Percentiles rank a stretch among this genome's conserved stretches.
phyloP scores from a whole-genome alignment of 1,140 invertebrate species.

The Drosophila elegans region DNA sequence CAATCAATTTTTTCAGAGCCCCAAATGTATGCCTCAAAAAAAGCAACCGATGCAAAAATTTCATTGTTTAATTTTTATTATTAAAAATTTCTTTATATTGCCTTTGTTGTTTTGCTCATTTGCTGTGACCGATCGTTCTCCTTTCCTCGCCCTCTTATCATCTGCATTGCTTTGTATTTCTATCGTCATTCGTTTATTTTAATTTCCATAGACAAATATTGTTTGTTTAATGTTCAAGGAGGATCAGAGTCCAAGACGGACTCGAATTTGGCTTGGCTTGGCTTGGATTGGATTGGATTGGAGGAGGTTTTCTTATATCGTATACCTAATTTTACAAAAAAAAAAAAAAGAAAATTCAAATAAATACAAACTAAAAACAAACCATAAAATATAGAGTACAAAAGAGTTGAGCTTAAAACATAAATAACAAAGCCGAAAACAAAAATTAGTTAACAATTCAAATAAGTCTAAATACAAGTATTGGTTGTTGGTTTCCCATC shows the following conservation, averaged over 20 bases:
- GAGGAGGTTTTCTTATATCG: conserved; percentile 17
- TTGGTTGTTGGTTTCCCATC: conserved; percentile 4
- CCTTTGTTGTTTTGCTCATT: conserved; percentile 66
- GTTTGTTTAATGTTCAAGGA: conserved; percentile 23
- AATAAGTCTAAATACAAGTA: conserved; percentile 31
- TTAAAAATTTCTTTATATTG: conserved; percentile 80
- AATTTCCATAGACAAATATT: conserved; percentile 66
- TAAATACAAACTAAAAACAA: conserved; percentile 27
- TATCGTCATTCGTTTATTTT: conserved; percentile 47
- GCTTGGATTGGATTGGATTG: conserved; percentile 13
- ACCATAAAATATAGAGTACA: conserved; percentile 10
- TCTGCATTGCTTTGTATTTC: conserved; percentile 28
- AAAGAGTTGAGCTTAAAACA: conserved; percentile 56
- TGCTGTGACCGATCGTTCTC: conserved; percentile 30
- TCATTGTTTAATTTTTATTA: conserved; percentile 73
- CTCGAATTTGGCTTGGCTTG: conserved; percentile 22
- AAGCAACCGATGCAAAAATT: neutral
- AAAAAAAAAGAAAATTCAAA: conserved; percentile 8
- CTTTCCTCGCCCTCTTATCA: conserved; percentile 11
- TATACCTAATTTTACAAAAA: conserved; percentile 27
- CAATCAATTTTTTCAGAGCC: neutral
- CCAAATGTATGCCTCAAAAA: neutral
- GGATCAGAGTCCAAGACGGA: conserved; percentile 13
- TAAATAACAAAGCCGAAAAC: conserved; percentile 73
- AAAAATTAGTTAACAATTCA: conserved; percentile 67